Base-by-base conservation (phyloP, 2,113 vertebrate species). In the Macquaria ambigua region DNA sequence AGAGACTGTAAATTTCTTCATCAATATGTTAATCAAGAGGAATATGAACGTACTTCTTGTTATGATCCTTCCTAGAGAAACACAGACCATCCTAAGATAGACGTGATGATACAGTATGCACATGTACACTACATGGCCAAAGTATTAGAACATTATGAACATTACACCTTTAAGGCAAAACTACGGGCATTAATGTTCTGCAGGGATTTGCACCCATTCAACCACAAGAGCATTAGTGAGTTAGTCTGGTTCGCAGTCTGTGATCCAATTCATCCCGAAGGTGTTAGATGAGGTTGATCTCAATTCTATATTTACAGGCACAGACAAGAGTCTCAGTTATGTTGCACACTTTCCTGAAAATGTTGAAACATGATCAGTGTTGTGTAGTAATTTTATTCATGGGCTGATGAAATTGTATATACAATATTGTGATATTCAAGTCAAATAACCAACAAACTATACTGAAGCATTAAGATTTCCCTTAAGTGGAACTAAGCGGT, bases 21-120 rank as follows among this genome's bases (percentile, higher is more conserved):
- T 87, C 77, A 84, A 55, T 82, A 85, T 88, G 84, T 71, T 73
- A 87, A 90, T 90, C 53, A 66, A 85, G 58, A 48, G n/a, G 34
- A 84, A 82, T 55, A 46, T 43, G 55, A 70, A 70, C 20, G 20
- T 69, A 12, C 55, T 48, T 15, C 2, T 43, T 16, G 15, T 43
- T 28, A 59, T 50, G 39, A 68, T 67, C 15, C 18, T 28, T 77
- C 16, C 9, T 25, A 6, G 39, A 74, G 39, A 74, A 46, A 58
- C 9, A 23, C 37, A 64, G 11, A 8, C 28, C 39, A 31, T 50
- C 3, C 41, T 16, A 23, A 74, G 25, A 81, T 8, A 56, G 10
- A 55, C 9, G 4, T 10, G 16, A 52, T 39, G 1, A 14, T 34
- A 56, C 52, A 78, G 63, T 11, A 46, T 6, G 10, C 23, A 56